Conservation (phyloP, 2,113 vertebrate species). For the Bagarius yarrelli region DNA sequence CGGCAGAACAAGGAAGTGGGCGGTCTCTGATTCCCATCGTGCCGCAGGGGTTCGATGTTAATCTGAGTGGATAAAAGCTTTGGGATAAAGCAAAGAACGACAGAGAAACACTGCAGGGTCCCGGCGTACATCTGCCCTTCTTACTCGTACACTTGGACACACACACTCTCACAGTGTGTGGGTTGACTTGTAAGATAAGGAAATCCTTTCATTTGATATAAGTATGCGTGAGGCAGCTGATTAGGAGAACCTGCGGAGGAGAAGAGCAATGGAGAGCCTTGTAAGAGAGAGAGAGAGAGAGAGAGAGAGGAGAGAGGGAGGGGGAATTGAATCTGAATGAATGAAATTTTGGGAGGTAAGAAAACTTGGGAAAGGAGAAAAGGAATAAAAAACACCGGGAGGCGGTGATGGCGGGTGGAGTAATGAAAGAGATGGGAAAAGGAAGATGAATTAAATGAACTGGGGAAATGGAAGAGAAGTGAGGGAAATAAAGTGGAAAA, state of each 20-base stretch:
- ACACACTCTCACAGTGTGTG: neutral
- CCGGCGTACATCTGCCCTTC: slow-evolving; percentile 14
- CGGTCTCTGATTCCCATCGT: slow-evolving; percentile 20
- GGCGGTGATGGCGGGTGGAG: neutral
- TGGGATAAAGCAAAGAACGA: slow-evolving; percentile 15
- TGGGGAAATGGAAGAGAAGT: neutral
- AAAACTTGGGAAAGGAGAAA: neutral
- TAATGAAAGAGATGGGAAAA: slow-evolving; percentile 1
- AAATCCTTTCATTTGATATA: slow-evolving; percentile 44
- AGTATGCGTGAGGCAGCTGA: slow-evolving; percentile 38
- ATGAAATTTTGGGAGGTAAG: neutral
- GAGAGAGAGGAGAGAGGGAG: neutral
- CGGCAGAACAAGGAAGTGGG: slow-evolving; percentile 9
- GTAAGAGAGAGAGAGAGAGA: slow-evolving; percentile 5
- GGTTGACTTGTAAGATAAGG: slow-evolving; percentile 36
- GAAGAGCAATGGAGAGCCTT: neutral
- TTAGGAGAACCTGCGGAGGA: slow-evolving; percentile 28
- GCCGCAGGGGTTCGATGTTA: slow-evolving; percentile 3
- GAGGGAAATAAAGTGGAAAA: neutral
- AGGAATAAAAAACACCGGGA: neutral
- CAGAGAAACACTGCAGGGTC: slow-evolving; percentile 27
- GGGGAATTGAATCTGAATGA: slow-evolving; percentile 15
- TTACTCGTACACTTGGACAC: neutral
- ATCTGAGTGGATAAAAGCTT: slow-evolving; percentile 7
- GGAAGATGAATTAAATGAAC: neutral